phyloP scores from a whole-genome alignment of 2,797 vertebrate genomes.

The Argentina silus region DNA sequence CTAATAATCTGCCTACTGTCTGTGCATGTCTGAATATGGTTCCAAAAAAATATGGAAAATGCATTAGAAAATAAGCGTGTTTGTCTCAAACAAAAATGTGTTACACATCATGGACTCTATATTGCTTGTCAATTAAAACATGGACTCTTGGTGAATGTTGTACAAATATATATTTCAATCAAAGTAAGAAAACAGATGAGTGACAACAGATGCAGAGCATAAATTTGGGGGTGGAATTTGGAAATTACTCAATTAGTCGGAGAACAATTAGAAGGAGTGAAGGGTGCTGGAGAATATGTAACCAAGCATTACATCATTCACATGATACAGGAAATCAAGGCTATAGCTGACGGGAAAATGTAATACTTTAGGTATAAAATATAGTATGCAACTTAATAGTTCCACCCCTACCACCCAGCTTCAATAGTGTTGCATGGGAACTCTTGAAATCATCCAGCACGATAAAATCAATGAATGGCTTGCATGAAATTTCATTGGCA shows the following conservation, averaged over 20 bases:
- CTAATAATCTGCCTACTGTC: background rate
- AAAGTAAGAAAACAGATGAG: background rate
- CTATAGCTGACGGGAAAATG: background rate
- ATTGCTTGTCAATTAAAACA: background rate
- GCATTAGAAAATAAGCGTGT: background rate
- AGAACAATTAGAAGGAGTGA: background rate
- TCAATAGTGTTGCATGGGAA: background rate
- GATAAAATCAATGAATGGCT: background rate
- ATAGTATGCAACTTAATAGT: background rate
- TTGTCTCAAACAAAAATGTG: background rate
- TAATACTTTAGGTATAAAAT: background rate
- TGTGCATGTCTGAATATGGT: too few relatives aligned
- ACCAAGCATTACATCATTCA: slow-evolving; percentile 1
- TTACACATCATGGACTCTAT: background rate
- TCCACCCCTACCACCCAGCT: background rate
- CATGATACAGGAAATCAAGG: background rate
- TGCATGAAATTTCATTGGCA: too few relatives aligned
- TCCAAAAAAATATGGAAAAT: too few relatives aligned
- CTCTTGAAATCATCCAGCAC: background rate
- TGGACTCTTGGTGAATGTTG: background rate
- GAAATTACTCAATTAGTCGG: background rate
- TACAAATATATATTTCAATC: slow-evolving; percentile 12
- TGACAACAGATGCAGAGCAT: background rate
- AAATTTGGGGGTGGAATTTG: too few relatives aligned
- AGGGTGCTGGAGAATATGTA: background rate